Evolutionary conservation across 1,140 invertebrate species (phyloP).

Genomic region (Hylaeus volcanicus): DNA sequence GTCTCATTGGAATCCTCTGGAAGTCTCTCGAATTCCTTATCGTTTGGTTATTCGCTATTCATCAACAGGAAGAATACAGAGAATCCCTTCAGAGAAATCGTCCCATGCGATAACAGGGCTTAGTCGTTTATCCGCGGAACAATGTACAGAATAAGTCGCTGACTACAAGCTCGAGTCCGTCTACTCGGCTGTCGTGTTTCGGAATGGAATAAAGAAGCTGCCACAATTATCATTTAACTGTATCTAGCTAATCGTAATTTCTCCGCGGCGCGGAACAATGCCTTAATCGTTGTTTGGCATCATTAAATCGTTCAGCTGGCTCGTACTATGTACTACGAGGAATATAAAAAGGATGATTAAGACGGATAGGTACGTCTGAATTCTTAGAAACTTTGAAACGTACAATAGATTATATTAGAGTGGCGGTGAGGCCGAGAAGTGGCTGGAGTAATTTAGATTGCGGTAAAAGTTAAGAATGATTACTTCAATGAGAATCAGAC

Average conservation of each 20-base stretch:
- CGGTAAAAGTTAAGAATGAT: too few species aligned
- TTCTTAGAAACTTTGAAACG: background rate
- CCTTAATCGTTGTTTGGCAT: background rate
- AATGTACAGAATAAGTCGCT: background rate
- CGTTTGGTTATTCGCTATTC: background rate
- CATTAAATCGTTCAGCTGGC: background rate
- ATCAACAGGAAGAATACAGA: background rate
- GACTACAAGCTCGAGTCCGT: too few species aligned
- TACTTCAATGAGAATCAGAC: too few species aligned
- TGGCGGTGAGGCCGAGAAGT: too few species aligned
- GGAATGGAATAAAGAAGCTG: background rate
- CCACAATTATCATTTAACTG: slow-evolving; percentile 2
- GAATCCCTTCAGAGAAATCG: background rate
- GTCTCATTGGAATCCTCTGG: background rate
- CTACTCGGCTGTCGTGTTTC: background rate
- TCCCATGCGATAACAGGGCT: background rate
- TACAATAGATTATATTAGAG: background rate
- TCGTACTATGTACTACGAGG: background rate
- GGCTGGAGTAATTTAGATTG: too few species aligned
- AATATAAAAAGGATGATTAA: background rate
- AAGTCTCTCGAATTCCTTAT: background rate
- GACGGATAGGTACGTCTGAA: background rate
- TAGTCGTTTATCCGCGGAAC: background rate
- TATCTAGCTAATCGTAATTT: background rate
- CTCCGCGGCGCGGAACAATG: background rate